Evolutionary conservation across 1,140 invertebrate genomes (phyloP), one percentile per base, ranked within the genome.

Genomic region (Drosophila azteca): DNA sequence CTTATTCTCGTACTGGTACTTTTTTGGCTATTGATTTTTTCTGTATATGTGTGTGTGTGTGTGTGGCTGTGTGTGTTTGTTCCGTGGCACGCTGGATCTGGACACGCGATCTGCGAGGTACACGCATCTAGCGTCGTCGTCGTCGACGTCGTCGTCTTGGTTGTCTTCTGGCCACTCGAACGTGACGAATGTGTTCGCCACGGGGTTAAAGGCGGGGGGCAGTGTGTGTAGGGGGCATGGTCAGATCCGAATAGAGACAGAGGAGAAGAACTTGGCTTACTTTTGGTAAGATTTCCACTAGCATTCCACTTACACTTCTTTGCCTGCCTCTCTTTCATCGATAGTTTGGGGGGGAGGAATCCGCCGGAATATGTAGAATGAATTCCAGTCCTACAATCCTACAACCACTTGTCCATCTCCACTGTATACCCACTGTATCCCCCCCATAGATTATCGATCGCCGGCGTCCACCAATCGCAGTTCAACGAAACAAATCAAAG

Each of bases 1-100:
- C 24, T 39, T 17, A 20, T 17, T 51, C 43, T 45, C 20, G 50
- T 45, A 5, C 52, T 46, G 13, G 45, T 41, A 31, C 45, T 43
- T 70, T 69, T 73, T 58, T 67, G 70, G 50, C 61, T 75, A 75
- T 75, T 75, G 72, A 75, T 75, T 75, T 75, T 75, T 55, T 44
- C 26, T 49, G 50, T 64, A 17, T 46, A 50, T 64, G 24, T 46
- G 35, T 26, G 24, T 24, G 24, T 24, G 24, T 24, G 24, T 4
- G 1, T 24, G 22, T 24, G 24, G 5, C 4, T 24, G 24, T 26
- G 24, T 26, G 24, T 26, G 24, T 26, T 20, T 9, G 45, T 54
- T 24, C 29, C 6, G 55, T 3, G 41, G n/a, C 20, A 51, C 51
- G 65, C 35, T 39, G 35, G 35, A 39, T 39, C 35, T 11, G 51